These are phyloP conservation scores for Bostrychus sinensis DNA, from an alignment of 2,113 vertebrate genomes.

Conservation along the genomic window DNA sequence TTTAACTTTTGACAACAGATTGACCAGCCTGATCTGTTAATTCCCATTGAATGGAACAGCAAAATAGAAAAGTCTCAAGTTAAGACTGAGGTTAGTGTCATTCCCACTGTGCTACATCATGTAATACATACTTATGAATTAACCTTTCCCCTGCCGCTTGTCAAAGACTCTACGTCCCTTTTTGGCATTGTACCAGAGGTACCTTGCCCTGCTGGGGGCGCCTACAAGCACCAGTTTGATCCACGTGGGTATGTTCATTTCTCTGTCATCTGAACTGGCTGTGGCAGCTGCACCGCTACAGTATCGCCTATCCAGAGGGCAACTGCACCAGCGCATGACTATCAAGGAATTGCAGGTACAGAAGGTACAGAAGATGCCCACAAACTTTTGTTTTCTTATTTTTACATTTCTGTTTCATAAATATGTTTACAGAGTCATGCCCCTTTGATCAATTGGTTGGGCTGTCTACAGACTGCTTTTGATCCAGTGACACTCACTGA, in stretches of 20 bases:
- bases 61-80: constrained; percentile 71
- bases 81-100: constrained; percentile 73
- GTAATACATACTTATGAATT: background rate
- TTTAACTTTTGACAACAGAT: constrained; percentile 80
- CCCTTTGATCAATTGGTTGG: constrained; percentile 89
- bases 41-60: constrained; percentile 83
- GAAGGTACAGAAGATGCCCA: background rate
- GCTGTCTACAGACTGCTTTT: constrained; percentile 84
- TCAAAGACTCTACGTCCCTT: constrained; percentile 77
- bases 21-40: constrained; percentile 89
- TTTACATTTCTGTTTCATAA: background rate
- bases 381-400: background rate
- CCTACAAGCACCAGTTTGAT: constrained; percentile 37
- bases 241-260: constrained; percentile 77
- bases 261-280: constrained; percentile 86
- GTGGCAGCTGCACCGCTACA: constrained; percentile 73
- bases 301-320: constrained; percentile 72
- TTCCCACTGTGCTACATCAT: background rate
- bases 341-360: constrained; percentile 85
- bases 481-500: constrained; percentile 76
- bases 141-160: constrained; percentile 3
- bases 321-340: constrained; percentile 81
- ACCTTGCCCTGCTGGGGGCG: constrained; percentile 81
- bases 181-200: constrained; percentile 73
- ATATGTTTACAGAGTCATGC: constrained; percentile 79